Evolutionary conservation across 2,888 invertebrate species (phyloP).

Genomic region (Cataglyphis cursor): DNA sequence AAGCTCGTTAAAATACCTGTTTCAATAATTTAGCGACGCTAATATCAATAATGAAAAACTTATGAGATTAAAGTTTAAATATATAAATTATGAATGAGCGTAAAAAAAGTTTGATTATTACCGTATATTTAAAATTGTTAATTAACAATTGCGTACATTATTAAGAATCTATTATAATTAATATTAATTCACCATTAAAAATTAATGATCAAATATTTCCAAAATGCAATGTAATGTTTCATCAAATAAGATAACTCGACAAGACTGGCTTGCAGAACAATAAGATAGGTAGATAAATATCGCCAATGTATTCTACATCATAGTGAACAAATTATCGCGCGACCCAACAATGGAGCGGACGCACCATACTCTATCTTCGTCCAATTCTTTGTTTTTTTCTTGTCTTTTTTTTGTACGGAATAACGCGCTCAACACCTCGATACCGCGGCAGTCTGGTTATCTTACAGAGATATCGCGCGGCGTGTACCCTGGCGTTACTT

Average conservation of each 20-base stretch:
- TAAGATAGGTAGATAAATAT: not conserved
- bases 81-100: not conserved
- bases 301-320: not conserved
- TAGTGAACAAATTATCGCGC: not conserved
- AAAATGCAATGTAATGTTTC: not conserved
- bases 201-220: not conserved
- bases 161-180: not conserved
- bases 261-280: not conserved
- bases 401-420: slow-evolving; percentile 44
- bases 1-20: slow-evolving; percentile 34
- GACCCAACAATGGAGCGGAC: slow-evolving; percentile 14
- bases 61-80: not conserved
- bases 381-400: slow-evolving; percentile 18
- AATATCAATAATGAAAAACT: slow-evolving; percentile 11
- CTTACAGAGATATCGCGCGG: slow-evolving; percentile 77
- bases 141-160: not conserved
- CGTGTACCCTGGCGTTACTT: slow-evolving; percentile 76
- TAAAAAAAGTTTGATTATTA: not conserved
- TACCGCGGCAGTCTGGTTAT: slow-evolving; percentile 72
- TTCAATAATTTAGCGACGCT: not conserved
- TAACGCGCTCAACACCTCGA: slow-evolving; percentile 60
- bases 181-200: not conserved
- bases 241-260: not conserved
- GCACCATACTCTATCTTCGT: slow-evolving; percentile 6
- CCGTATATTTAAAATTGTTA: not conserved